A percentile compares a stretch with the other conserved stretches of the same genome.
Conservation (phyloP, 2,113 vertebrate species). For the Pollachius pollachius region DNA sequence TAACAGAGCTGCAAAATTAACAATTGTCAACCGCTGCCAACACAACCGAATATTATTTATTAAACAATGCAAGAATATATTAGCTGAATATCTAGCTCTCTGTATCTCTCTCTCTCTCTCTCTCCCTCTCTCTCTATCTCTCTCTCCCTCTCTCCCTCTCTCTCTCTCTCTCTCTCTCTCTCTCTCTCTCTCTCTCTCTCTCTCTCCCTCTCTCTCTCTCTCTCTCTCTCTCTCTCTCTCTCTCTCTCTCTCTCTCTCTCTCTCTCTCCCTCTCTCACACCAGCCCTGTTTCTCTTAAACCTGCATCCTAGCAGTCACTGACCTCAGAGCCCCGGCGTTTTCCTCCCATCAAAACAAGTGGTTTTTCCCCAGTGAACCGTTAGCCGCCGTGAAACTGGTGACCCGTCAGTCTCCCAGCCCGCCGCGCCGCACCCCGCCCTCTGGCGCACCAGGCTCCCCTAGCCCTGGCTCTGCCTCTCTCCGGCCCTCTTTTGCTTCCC, state of each 20-base stretch:
- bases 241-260: not conserved
- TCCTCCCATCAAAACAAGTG: constrained; percentile 40
- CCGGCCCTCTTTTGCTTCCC: constrained; percentile 62
- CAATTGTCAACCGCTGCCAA: too few species aligned
- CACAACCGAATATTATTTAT: too few species aligned
- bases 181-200: constrained; percentile 7
- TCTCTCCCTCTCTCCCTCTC: not conserved
- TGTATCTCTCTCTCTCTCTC: not conserved
- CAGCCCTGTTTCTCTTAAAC: constrained; percentile 28
- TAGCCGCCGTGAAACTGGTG: constrained; percentile 48
- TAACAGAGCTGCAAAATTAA: too few species aligned
- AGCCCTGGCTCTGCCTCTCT: constrained; percentile 52
- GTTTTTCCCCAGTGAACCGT: constrained; percentile 54
- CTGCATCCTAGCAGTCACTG: constrained; percentile 48
- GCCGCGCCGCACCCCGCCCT: constrained; percentile 5
- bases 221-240: not conserved
- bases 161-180: constrained; percentile 14
- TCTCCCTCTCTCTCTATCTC: not conserved
- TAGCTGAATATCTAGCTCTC: too few species aligned
- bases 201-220: not conserved
- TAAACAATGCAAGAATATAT: too few species aligned
- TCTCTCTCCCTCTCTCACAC: constrained; percentile 13
- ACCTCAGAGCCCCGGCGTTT: constrained; percentile 49
- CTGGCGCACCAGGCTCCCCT: constrained; percentile 44
- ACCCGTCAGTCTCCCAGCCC: constrained; percentile 43